These are phyloP conservation scores for Elysia chlorotica DNA, from an alignment of 1,140 invertebrate species.

Conservation along the genomic window DNA sequence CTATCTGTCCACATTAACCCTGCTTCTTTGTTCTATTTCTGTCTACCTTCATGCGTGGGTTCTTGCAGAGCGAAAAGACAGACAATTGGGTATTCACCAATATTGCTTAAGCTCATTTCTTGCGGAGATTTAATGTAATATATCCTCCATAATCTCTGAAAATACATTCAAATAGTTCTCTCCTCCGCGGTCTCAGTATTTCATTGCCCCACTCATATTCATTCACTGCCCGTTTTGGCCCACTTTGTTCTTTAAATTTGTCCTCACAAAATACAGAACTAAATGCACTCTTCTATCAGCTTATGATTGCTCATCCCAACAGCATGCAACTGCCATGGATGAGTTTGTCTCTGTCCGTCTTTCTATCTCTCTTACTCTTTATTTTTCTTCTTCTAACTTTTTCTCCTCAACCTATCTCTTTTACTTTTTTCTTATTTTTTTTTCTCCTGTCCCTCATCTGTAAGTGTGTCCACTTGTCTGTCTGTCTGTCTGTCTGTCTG, in stretches of 20 bases:
- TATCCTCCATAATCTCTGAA: background rate
- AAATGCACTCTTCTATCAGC: too few relatives aligned
- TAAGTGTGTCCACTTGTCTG: background rate
- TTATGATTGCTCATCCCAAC: too few relatives aligned
- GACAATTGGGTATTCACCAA: background rate
- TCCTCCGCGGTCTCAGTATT: too few relatives aligned
- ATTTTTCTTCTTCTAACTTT: background rate
- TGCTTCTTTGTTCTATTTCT: background rate
- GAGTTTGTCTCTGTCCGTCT: background rate
- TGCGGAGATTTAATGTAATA: background rate
- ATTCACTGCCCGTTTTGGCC: background rate
- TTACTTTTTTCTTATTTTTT: background rate
- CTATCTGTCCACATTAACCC: background rate
- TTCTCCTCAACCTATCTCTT: background rate
- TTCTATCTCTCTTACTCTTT: background rate
- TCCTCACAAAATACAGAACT: too few relatives aligned
- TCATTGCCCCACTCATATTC: background rate
- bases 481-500: background rate
- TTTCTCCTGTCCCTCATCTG: background rate
- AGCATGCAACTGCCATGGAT: too few relatives aligned
- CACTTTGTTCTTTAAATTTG: too few relatives aligned
- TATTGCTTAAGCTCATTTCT: background rate
- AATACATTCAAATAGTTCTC: background rate
- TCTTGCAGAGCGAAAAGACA: background rate
- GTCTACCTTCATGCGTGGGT: background rate